phyloP scores from a whole-genome alignment of 1,140 invertebrate species.

The Uloborus diversus region DNA sequence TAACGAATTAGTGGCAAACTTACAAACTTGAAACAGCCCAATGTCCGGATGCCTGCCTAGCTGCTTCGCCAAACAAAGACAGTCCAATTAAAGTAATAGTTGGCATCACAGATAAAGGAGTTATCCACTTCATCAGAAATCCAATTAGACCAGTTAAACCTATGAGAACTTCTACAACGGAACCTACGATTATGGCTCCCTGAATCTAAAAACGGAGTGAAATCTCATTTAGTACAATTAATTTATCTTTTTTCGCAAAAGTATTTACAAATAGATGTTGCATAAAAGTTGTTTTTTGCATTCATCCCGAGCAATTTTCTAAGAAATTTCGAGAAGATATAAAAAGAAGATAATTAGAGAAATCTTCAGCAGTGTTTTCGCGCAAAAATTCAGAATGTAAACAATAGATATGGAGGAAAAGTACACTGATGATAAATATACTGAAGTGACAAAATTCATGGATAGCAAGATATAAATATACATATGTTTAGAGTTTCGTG shows the following conservation, averaged over 20 bases:
- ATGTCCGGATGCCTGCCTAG: conserved; percentile 77
- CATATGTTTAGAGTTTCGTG: too few species aligned
- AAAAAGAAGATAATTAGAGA: neutral
- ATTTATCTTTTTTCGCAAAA: neutral
- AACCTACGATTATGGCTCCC: conserved; percentile 84
- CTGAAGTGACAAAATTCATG: too few species aligned
- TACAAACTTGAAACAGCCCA: conserved; percentile 77
- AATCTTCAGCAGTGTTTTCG: neutral
- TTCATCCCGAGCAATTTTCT: too few species aligned
- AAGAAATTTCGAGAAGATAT: neutral
- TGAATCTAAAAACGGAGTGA: conserved; percentile 73
- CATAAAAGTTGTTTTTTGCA: neutral
- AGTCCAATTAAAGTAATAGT: conserved; percentile 82
- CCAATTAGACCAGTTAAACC: conserved; percentile 71
- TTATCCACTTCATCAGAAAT: conserved; percentile 71
- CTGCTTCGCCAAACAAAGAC: conserved; percentile 80
- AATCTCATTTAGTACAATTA: too few species aligned
- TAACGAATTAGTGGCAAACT: too few species aligned
- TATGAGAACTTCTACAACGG: conserved; percentile 79
- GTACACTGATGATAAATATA: too few species aligned
- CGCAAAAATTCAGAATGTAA: neutral
- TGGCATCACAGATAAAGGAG: conserved; percentile 81
- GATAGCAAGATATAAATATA: too few species aligned
- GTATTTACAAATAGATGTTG: neutral
- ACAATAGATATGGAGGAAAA: too few species aligned